Evolutionary conservation across 2,888 invertebrate genomes (phyloP).

Genomic region (Halictus quadricinctus): DNA sequence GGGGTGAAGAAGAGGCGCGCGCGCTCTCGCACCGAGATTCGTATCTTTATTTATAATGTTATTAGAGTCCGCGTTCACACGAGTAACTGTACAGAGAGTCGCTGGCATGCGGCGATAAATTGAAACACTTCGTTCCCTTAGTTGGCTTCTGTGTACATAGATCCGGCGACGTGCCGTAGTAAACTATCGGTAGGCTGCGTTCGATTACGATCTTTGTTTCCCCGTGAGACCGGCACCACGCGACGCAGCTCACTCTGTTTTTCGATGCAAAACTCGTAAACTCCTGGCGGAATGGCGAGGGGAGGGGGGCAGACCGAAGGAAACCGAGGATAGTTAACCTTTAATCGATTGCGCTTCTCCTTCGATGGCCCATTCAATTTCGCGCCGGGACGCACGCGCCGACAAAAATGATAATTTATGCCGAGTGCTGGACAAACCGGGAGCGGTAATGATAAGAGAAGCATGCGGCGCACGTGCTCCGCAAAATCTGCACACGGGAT

Average conservation of each 20-base stretch:
- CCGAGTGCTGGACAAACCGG: neutral
- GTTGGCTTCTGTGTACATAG: slow-evolving; percentile 61
- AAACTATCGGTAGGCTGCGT: slow-evolving; percentile 42
- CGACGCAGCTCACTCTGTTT: slow-evolving; percentile 36
- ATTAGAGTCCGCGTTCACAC: slow-evolving; percentile 75
- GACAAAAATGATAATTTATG: neutral
- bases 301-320: too few species aligned
- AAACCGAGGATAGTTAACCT: neutral
- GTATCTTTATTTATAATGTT: slow-evolving; percentile 79
- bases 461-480: neutral
- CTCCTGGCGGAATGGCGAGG: neutral
- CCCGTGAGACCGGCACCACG: slow-evolving; percentile 42
- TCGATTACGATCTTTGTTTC: slow-evolving; percentile 56
- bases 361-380: neutral
- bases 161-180: slow-evolving; percentile 39
- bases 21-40: slow-evolving; percentile 58
- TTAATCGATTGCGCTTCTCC: neutral
- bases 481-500: neutral
- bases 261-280: slow-evolving; percentile 24
- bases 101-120: slow-evolving; percentile 65
- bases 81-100: slow-evolving; percentile 63
- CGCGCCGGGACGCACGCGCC: neutral
- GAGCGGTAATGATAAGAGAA: slow-evolving; percentile 1
- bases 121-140: slow-evolving; percentile 67
- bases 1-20: slow-evolving; percentile 45